A percentile compares a stretch with the other conserved stretches of the same genome.
phyloP scores from a whole-genome alignment of 2,113 vertebrate species.

The Cyanoliseus patagonus region DNA sequence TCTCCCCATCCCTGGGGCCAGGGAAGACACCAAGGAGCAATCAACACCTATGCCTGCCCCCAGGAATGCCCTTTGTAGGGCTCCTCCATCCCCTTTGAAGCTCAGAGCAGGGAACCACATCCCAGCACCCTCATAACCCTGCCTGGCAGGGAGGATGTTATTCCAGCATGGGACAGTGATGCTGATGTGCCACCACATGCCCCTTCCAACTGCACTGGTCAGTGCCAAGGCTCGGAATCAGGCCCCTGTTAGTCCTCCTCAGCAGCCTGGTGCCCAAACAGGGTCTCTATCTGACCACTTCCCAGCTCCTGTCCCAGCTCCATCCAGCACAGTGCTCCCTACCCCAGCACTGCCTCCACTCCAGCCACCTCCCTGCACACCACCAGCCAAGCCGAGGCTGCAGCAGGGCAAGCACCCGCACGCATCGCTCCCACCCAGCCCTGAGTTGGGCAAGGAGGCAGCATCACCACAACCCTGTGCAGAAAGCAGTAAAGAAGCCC shows the following conservation, averaged over 20 bases:
- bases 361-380: not conserved
- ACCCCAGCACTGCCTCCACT: accelerated
- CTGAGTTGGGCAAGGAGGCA: not conserved
- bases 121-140: not conserved
- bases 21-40: not conserved
- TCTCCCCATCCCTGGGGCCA: not conserved
- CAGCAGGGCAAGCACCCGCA: too few relatives aligned
- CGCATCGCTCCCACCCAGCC: not conserved
- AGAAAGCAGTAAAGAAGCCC: not conserved
- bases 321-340: accelerated
- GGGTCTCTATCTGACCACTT: accelerated
- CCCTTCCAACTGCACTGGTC: not conserved
- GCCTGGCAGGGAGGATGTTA: not conserved
- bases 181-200: not conserved
- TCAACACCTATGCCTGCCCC: too few relatives aligned
- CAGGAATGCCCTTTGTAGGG: not conserved
- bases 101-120: not conserved
- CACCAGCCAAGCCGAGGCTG: not conserved
- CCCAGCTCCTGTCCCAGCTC: not conserved
- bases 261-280: not conserved
- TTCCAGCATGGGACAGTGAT: accelerated
- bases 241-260: not conserved
- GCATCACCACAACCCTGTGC: accelerated
- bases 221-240: accelerated
- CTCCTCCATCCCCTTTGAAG: not conserved